Evolutionary conservation across 2,113 vertebrate genomes (phyloP), one percentile per base, ranked within the genome.

Genomic region (Heterochromis multidens): DNA sequence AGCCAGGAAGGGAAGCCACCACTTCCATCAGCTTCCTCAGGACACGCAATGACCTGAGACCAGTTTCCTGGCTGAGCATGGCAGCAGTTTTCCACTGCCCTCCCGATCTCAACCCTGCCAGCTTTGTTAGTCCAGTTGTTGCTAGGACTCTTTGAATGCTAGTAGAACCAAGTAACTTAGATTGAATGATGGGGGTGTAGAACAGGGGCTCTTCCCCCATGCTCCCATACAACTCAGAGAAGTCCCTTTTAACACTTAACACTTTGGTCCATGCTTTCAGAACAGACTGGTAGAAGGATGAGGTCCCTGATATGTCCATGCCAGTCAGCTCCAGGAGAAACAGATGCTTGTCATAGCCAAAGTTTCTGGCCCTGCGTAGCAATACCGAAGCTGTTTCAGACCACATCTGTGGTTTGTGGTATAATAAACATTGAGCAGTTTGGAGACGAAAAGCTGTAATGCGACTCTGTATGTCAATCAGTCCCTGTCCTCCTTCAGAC

Each of bases 21-120:
- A 27, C 5, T 0, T 70, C 5, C 40, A 49, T 23, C 40, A 70
- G 40, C 17, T 7, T 21, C 19, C 14, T 7, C 0, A 49, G 14
- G 62, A 37, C 62, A 62, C 60, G 29, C 60, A 63, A 12, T 6
- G 5, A 70, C 46, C 9, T 54, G 19, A n/a, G 17, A 21, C 65
- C 40, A 21, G 19, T 54, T 54, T 54, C 21, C 0, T 3, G 7
- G 19, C 52, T 29, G 40, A 72, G 10, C 25, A 21, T 52, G 67
- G 43, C 29, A 77, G 49, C 72, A 77, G 19, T 23, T 23, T 0
- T 6, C 49, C 54, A 14, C 70, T 56, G 49, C 49, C 49, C 3
- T 56, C 16, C 23, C 19, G 21, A 14, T 35, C 72, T 35, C 49
- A 76, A 2, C 52, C 21, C 52, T 23, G 72, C 54, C 49, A 76